These are phyloP conservation scores for Axis porcinus DNA, from an alignment of 2,113 vertebrate species.

Conservation along the genomic window DNA sequence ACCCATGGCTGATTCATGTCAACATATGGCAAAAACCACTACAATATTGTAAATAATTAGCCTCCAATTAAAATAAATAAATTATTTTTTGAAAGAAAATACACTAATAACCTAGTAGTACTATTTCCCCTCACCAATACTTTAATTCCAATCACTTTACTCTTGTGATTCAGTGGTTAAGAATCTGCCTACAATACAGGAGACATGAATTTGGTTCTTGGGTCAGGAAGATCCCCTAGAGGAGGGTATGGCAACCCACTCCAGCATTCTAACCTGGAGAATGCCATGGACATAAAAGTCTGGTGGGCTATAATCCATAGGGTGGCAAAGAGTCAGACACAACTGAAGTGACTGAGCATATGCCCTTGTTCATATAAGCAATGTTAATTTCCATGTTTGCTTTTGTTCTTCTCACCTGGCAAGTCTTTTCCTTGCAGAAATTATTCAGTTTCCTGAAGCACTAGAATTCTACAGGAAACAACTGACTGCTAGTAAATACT, in stretches of 20 bases:
- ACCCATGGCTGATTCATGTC: background rate
- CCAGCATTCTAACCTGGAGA: background rate
- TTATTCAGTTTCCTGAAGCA: background rate
- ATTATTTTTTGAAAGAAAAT: background rate
- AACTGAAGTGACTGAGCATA: background rate
- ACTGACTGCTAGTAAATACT: background rate
- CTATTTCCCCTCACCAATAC: background rate
- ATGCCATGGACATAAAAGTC: background rate
- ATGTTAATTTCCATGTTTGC: background rate
- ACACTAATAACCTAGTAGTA: background rate
- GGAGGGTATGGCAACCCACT: background rate
- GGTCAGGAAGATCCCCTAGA: background rate
- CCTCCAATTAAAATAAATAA: background rate
- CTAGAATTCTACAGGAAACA: background rate
- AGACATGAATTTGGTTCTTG: background rate
- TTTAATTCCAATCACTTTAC: background rate
- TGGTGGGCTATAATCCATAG: rapidly evolving
- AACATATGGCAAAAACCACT: background rate
- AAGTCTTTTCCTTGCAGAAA: background rate
- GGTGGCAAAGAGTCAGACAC: background rate
- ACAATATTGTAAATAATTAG: background rate
- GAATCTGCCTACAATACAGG: background rate
- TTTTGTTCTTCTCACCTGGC: background rate
- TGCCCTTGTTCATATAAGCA: background rate
- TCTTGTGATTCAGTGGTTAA: background rate